Conservation (phyloP, 2,888 invertebrate genomes). For the Stomorhina lunata region DNA sequence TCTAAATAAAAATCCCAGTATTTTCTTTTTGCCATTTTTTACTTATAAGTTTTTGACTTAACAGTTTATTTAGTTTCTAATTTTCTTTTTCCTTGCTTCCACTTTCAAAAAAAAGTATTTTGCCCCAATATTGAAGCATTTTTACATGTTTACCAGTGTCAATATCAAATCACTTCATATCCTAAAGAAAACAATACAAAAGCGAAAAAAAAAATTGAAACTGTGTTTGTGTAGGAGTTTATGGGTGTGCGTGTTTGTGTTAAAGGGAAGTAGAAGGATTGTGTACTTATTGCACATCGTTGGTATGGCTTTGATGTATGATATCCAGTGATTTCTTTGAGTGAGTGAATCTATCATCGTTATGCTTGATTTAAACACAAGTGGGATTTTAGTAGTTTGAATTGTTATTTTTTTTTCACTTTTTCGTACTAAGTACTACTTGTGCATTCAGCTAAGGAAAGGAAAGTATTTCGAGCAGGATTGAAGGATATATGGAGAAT, state of each 20-base stretch:
- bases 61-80: constrained; percentile 2
- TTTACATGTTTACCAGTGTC: constrained; percentile 57
- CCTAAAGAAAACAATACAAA: constrained; percentile 53
- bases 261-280: constrained; percentile 65
- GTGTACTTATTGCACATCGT: constrained; percentile 60
- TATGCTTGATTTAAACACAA: constrained; percentile 61
- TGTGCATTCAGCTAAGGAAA: not conserved
- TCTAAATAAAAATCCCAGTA: not conserved
- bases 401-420: not conserved
- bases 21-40: constrained; percentile 24
- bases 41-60: constrained; percentile 21
- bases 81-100: not conserved
- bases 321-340: constrained; percentile 70
- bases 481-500: not conserved
- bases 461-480: not conserved
- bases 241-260: not conserved
- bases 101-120: not conserved
- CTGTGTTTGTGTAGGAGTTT: not conserved
- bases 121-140: not conserved
- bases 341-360: constrained; percentile 64
- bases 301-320: constrained; percentile 74
- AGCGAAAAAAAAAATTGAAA: constrained; percentile 17
- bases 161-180: constrained; percentile 65
- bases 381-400: constrained; percentile 41
- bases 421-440: not conserved